Conservation (phyloP, 2,113 vertebrate genomes). For the Podocnemis expansa region DNA sequence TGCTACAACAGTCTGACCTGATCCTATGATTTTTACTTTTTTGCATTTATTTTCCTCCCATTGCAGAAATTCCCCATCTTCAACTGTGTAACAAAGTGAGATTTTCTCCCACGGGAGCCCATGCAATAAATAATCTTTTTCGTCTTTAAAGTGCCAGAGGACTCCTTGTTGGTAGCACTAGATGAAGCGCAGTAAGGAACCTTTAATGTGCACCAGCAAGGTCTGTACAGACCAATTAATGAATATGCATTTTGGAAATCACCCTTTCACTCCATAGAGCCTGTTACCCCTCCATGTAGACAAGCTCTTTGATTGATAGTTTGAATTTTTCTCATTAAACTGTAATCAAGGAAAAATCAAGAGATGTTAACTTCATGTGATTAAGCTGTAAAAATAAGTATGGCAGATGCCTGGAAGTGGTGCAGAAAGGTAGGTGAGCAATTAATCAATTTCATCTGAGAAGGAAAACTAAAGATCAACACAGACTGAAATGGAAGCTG, state of each 20-base stretch:
- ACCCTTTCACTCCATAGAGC: not conserved
- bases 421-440: conserved; percentile 31
- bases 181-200: not conserved
- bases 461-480: conserved; percentile 11
- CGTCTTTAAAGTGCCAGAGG: too few relatives aligned
- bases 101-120: too few relatives aligned
- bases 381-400: conserved; percentile 48
- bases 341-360: conserved; percentile 35
- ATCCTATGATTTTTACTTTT: too few relatives aligned
- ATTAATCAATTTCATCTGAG: conserved; percentile 49
- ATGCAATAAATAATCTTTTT: too few relatives aligned
- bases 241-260: not conserved
- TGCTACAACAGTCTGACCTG: too few relatives aligned
- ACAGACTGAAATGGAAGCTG: not conserved
- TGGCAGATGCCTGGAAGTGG: conserved; percentile 36
- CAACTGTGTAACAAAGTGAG: too few relatives aligned
- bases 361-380: conserved; percentile 33
- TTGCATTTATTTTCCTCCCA: too few relatives aligned
- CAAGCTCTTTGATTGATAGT: conserved; percentile 32
- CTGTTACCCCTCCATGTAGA: not conserved
- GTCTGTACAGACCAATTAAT: not conserved
- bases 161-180: too few relatives aligned
- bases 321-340: conserved; percentile 50
- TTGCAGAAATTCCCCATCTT: too few relatives aligned
- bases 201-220: not conserved